Evolutionary conservation across 2,113 vertebrate genomes (phyloP), one percentile per base, ranked within the genome.

Genomic region (Trogon melanurus): DNA sequence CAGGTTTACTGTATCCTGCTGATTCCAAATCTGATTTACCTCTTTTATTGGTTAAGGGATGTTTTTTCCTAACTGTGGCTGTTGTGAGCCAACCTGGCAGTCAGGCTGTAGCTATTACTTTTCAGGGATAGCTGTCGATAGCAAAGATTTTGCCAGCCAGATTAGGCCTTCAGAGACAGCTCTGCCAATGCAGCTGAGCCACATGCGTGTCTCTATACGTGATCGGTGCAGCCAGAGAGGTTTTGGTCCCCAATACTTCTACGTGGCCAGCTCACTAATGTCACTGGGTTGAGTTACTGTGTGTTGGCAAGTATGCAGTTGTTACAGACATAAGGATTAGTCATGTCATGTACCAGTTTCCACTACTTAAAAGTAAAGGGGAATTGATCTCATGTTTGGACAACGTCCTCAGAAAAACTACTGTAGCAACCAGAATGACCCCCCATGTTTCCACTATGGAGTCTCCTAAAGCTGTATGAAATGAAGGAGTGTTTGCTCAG

Each of bases 151-250:
- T 90, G 19, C 23, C 5, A 13, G 41, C n/a, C 23, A 73, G 17
- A 66, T 88, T 48, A 41, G 50, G 14, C 53, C 61, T 51, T 76
- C 36, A 22, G 69, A 84, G n/a, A 56, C 44, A 56, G 36, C 36
- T 74, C 27, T 0, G 1, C 30, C 61, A 82, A 18, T 56, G 71
- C 58, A 74, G 36, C 21, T 62, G 51, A 69, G 79, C 38, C 13
- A 11, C 1, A 0, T 34, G n/a, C 16, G 17, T 3, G 2, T 47
- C 50, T 85, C 58, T n/a, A 88, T 50, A 15, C 9, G 5, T 0
- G 2, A 22, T 22, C 44, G n/a, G 25, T 10, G 36, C 5, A 18
- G 29, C 41, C 34, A 30, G 9, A 41, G 56, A 62, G 38, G 19
- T 29, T 74, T 36, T 78, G 20, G 11, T 27, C 41, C 56, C 78